Base-by-base conservation (phyloP, 2,888 invertebrate genomes). In the Apocheima hispidaria region DNA sequence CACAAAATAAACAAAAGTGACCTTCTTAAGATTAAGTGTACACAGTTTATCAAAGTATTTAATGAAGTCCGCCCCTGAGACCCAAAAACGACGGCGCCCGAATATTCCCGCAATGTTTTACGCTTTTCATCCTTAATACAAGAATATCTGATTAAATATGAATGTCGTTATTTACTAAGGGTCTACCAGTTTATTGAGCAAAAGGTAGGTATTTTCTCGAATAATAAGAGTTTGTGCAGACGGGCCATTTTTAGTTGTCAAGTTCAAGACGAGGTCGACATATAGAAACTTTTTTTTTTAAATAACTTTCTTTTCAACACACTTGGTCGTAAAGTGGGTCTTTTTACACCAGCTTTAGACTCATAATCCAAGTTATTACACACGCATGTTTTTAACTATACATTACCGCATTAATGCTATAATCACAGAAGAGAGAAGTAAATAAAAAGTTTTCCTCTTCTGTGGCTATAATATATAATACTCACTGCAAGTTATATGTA, bases 181-280 rank as follows among this genome's bases (percentile, higher is more conserved):
- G 57, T 61, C 63, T 57, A 35, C 52, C 58, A 50, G 60, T 68
- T 63, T 63, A 65, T 67, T 67, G 60, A 63, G 63, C 60, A 52
- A 60, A 66, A 55, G 57, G 60, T 58, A 60, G 57, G 60, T 52
- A 60, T 58, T 53, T 48, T 33, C 23, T 30, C 48, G 51, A 52
- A 66, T 60, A 63, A 52, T 58, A 60, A 14, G 40, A 33, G 23
- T 1, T 21, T 1, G 4, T 9, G 28, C 16, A 57, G n/a, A 62
- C 48, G 48, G 20, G 30, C 41, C 5, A 57, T 36, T 50, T 49
- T 49, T 44, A 7, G 49, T 46, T 36, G 20, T 1, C 21, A 16
- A 10, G 18, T n/a, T n/a, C n/a, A 33, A 33, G n/a, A 33, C 26
- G n/a, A n/a, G n/a, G n/a, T n/a, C n/a, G n/a, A n/a, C n/a, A n/a